A percentile compares a stretch with the other conserved stretches of the same genome.
phyloP scores from a whole-genome alignment of 2,113 vertebrate species.

The Telmatochromis sp. region DNA sequence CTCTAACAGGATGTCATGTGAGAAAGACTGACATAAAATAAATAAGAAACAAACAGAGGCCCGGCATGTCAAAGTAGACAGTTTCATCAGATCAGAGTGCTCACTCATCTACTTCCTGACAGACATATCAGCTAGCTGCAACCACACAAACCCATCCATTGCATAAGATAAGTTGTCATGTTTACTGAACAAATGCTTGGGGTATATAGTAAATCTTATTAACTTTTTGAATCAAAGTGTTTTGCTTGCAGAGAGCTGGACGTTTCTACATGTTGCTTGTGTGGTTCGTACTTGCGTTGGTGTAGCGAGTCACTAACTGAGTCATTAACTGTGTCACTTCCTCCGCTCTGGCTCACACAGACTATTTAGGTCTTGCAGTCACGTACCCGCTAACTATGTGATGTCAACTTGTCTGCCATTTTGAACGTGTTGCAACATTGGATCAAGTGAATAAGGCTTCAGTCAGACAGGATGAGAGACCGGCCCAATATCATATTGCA shows the following conservation, averaged over 20 bases:
- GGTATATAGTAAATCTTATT: neutral
- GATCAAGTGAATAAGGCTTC: neutral
- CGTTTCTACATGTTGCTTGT: rapidly evolving
- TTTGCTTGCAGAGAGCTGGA: neutral
- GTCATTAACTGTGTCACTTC: neutral
- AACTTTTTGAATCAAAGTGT: neutral
- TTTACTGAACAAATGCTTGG: neutral
- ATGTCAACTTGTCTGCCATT: neutral
- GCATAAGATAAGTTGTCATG: neutral
- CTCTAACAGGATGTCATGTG: neutral
- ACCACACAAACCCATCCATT: neutral
- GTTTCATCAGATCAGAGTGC: neutral
- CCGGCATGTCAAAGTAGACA: neutral
- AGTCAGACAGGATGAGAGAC: neutral
- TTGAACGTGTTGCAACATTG: neutral
- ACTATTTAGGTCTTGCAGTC: neutral
- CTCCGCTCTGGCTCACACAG: neutral
- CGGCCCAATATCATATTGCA: neutral
- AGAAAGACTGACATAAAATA: neutral
- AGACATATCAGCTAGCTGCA: neutral
- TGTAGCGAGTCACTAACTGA: neutral
- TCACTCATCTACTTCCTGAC: neutral
- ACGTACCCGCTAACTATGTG: neutral
- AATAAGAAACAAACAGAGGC: neutral
- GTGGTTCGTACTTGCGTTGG: neutral